Conservation (phyloP, 2,797 vertebrate genomes). For the Mus spretus region DNA sequence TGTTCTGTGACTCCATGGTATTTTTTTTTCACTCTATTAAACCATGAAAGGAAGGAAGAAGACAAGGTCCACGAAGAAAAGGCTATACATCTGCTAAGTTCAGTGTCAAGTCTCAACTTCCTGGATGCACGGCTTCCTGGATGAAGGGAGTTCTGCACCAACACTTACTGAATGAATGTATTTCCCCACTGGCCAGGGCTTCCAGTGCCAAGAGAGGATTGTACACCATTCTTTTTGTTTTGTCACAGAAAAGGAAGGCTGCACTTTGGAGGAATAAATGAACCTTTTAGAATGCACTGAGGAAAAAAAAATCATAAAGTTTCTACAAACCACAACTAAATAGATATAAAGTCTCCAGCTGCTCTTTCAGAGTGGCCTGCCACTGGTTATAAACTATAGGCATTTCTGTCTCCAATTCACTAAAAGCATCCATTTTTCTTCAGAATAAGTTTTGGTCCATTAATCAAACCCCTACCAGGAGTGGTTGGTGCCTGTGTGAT, state of each 20-base stretch:
- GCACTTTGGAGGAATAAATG: slow-evolving; percentile 68
- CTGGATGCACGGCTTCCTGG: background rate
- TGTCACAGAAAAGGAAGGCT: slow-evolving; percentile 65
- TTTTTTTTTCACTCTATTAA: background rate
- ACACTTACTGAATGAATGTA: background rate
- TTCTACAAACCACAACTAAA: slow-evolving; percentile 69
- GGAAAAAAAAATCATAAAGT: slow-evolving; percentile 69
- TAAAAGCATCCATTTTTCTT: slow-evolving; percentile 81
- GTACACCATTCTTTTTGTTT: slow-evolving; percentile 53
- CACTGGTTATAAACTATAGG: slow-evolving; percentile 72
- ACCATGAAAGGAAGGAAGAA: background rate
- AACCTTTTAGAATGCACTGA: slow-evolving; percentile 77
- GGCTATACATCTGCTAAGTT: background rate
- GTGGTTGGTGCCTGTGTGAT: slow-evolving; percentile 7
- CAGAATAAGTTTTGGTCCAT: slow-evolving; percentile 78
- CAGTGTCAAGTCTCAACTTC: background rate
- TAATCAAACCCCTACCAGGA: slow-evolving; percentile 77
- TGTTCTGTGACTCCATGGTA: background rate
- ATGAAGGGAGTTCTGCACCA: background rate
- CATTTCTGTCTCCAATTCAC: slow-evolving; percentile 70
- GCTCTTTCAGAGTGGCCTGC: slow-evolving; percentile 75
- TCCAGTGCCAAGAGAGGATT: background rate
- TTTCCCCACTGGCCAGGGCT: slow-evolving; percentile 18
- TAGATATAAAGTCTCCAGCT: slow-evolving; percentile 77
- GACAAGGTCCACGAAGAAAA: background rate